Conservation (phyloP, 2,888 invertebrate genomes). For the Drosophila sordidapex region DNA sequence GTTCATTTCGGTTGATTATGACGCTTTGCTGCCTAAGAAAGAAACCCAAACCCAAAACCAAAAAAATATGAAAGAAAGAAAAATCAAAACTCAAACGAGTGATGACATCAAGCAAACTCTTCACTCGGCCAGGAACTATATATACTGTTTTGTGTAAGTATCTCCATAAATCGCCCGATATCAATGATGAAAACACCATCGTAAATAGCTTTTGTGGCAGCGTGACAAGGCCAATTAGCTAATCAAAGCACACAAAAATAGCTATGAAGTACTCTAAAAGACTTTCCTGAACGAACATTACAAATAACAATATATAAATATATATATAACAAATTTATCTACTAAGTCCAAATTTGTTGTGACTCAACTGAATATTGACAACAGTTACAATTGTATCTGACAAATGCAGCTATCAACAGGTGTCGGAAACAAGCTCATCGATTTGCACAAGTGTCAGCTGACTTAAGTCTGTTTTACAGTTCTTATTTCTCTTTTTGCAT, state of each 20-base stretch:
- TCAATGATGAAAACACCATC: constrained; percentile 32
- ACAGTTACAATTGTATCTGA: constrained; percentile 24
- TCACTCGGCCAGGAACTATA: constrained; percentile 12
- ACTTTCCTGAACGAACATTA: neutral
- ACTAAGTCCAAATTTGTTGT: constrained; percentile 11
- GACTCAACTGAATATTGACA: constrained; percentile 11
- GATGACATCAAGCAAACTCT: constrained; percentile 66
- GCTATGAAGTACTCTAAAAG: constrained; percentile 13
- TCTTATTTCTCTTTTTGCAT: constrained; percentile 17
- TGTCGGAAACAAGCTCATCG: constrained; percentile 46
- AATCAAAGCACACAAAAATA: constrained; percentile 50
- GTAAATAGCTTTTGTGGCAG: constrained; percentile 54
- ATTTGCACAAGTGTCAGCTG: constrained; percentile 64
- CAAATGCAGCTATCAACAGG: constrained; percentile 49
- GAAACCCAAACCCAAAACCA: constrained; percentile 7
- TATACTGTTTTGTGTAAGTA: constrained; percentile 7
- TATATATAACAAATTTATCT: neutral
- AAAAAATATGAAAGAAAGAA: constrained; percentile 22
- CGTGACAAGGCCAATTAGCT: constrained; percentile 54
- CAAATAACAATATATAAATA: neutral
- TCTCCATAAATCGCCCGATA: constrained; percentile 55
- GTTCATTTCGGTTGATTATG: constrained; percentile 47
- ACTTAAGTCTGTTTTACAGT: constrained; percentile 23
- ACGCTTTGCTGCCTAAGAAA: constrained; percentile 22
- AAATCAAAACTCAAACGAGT: constrained; percentile 41